These are phyloP conservation scores for Pelecanoides urinatrix DNA, from an alignment of 2,113 vertebrate species.

Conservation along the genomic window DNA sequence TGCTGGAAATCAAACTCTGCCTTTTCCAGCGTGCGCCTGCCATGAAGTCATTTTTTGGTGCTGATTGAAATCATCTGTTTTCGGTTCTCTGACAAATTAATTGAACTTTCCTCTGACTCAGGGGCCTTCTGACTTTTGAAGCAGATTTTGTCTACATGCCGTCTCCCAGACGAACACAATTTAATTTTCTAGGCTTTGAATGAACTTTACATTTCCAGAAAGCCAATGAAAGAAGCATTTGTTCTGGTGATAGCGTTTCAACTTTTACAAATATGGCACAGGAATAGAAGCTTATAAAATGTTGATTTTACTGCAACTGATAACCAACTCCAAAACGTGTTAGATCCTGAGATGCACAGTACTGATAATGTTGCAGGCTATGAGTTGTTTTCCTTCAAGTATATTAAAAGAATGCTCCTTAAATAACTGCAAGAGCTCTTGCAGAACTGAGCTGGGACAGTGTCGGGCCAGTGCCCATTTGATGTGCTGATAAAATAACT, in stretches of 20 bases:
- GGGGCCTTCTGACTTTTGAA: constrained; percentile 69
- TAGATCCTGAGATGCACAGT: constrained; percentile 5
- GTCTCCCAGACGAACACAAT: constrained; percentile 65
- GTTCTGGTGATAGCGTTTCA: constrained; percentile 25
- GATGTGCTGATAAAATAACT: neutral
- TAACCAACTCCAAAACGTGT: constrained; percentile 3
- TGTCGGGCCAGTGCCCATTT: accelerated
- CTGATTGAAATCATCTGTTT: constrained; percentile 81
- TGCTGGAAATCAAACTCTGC: neutral
- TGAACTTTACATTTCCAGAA: constrained; percentile 63
- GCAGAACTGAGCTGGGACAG: neutral
- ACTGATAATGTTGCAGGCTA: neutral
- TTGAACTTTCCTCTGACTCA: constrained; percentile 71
- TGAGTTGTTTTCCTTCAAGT: neutral
- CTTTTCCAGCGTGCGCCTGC: constrained; percentile 13
- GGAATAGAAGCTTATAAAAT: constrained; percentile 4
- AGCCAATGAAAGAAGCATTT: constrained; percentile 64
- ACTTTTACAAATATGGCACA: constrained; percentile 20
- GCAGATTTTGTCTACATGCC: constrained; percentile 53
- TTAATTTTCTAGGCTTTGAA: constrained; percentile 67
- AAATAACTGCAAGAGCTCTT: neutral
- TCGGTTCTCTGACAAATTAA: constrained; percentile 73
- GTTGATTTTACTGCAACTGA: constrained; percentile 24
- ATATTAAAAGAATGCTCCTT: neutral
- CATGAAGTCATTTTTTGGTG: constrained; percentile 57